Base-by-base conservation (phyloP, 1,140 invertebrate genomes). In the Cardiocondyla obscurior region DNA sequence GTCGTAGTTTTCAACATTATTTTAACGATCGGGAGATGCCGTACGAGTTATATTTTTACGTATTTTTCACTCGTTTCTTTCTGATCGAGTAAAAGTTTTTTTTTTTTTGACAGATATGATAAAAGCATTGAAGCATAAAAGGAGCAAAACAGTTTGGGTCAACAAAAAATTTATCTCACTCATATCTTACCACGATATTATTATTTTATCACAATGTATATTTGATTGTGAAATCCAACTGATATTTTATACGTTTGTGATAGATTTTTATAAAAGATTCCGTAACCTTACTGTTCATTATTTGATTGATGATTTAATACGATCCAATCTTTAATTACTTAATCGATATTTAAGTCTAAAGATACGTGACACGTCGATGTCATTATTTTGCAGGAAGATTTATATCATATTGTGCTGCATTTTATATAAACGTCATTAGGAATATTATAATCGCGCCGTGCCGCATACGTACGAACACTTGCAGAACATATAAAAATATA, bases 101-200 rank as follows among this genome's bases (percentile, higher is more conserved):
- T 39, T 28, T 53, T 49, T 33, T 77, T 39, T 28, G 39, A 30
- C 14, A 69, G 33, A 39, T 67, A 28, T 14, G 6, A 51, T n/a
- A 36, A 62, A 33, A 22, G 6, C 12, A 30, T 44, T 30, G 5
- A n/a, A 30, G 16, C n/a, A 14, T 19, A 69, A 67, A 28, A 51
- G 28, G 16, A 64, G 30, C 6, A 16, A 3, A 2, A 39, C 4
- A 2, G 6, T 46, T 49, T 12, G 12, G 28, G 22, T 74, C n/a
- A n/a, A 65, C 22, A 10, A 28, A n/a, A n/a, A n/a, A n/a, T n/a
- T n/a, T 33, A 33, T 22, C 19, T 77, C 46, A 53, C 6, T 22
- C 7, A 39, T 53, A 79, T 79, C 25, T 22, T 42, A 79, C 19
- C 55, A 69, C 53, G 62, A 79, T 79, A 79, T 69, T 53, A 8